These are phyloP conservation scores for Myoxocephalus aenaeus DNA, from an alignment of 2,797 vertebrate genomes.

Conservation along the genomic window DNA sequence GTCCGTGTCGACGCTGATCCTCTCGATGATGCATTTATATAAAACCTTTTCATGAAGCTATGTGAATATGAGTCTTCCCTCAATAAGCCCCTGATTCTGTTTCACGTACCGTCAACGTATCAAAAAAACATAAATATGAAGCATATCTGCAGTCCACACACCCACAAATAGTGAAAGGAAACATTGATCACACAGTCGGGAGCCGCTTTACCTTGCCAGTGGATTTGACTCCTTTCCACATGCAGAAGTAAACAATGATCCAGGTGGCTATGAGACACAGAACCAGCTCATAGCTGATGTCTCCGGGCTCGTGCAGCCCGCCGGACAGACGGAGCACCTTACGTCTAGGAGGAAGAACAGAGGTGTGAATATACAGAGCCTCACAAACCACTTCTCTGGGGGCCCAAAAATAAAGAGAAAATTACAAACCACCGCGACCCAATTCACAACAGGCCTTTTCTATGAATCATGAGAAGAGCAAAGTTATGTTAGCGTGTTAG, in stretches of 20 bases:
- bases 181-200: slow-evolving; percentile 37
- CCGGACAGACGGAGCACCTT: slow-evolving; percentile 87
- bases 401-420: too few species aligned
- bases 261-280: slow-evolving; percentile 86
- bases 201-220: slow-evolving; percentile 85
- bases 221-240: slow-evolving; percentile 90
- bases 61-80: slow-evolving; percentile 47
- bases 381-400: too few species aligned
- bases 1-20: slow-evolving; percentile 55
- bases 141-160: slow-evolving; percentile 27
- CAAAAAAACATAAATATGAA: slow-evolving; percentile 17
- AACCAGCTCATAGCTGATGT: slow-evolving; percentile 87
- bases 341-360: slow-evolving; percentile 70
- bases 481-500: too few species aligned
- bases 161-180: slow-evolving; percentile 22
- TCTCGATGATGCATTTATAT: slow-evolving; percentile 49
- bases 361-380: not conserved
- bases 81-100: slow-evolving; percentile 32
- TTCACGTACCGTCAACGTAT: slow-evolving; percentile 8
- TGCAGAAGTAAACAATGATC: slow-evolving; percentile 90
- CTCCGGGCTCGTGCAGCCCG: slow-evolving; percentile 85
- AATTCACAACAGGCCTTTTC: too few species aligned
- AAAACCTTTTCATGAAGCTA: slow-evolving; percentile 37
- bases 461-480: too few species aligned
- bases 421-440: too few species aligned